Percentiles rank a stretch among this genome's conserved stretches.
Evolutionary conservation across 2,888 invertebrate species (phyloP).

Genomic region (Epinotia nisella): DNA sequence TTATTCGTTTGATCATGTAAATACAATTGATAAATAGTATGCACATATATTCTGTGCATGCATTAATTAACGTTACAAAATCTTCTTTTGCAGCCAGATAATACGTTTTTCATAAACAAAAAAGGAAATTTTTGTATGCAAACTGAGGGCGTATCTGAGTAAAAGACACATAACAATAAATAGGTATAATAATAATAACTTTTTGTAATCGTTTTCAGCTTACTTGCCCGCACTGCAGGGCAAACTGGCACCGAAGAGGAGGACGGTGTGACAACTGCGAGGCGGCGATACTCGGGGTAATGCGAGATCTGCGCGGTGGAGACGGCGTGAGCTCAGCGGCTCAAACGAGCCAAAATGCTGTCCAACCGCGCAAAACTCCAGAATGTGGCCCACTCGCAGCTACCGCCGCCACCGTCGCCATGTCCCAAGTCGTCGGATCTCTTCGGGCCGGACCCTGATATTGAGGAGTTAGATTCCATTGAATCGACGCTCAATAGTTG

Average conservation of each 20-base stretch:
- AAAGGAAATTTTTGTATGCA: too few species aligned
- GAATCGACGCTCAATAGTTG: constrained; percentile 26
- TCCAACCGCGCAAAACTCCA: constrained; percentile 36
- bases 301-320: constrained; percentile 20
- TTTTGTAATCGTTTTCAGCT: constrained; percentile 29
- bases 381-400: constrained; percentile 14
- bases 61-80: too few species aligned
- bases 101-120: too few species aligned
- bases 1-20: too few species aligned
- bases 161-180: not conserved
- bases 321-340: constrained; percentile 29
- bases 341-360: constrained; percentile 36
- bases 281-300: not conserved
- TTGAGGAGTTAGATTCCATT: constrained; percentile 16
- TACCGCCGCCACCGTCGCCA: constrained; percentile 17
- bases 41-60: too few species aligned
- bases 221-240: constrained; percentile 26
- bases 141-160: too few species aligned
- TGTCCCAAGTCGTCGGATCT: constrained; percentile 25
- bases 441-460: constrained; percentile 25
- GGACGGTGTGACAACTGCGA: constrained; percentile 35
- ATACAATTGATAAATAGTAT: too few species aligned
- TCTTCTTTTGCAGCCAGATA: too few species aligned
- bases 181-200: constrained; percentile 14
- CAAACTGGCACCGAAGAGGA: constrained; percentile 20